Conservation (phyloP, 2,113 vertebrate genomes). For the Thryonomys swinderianus region DNA sequence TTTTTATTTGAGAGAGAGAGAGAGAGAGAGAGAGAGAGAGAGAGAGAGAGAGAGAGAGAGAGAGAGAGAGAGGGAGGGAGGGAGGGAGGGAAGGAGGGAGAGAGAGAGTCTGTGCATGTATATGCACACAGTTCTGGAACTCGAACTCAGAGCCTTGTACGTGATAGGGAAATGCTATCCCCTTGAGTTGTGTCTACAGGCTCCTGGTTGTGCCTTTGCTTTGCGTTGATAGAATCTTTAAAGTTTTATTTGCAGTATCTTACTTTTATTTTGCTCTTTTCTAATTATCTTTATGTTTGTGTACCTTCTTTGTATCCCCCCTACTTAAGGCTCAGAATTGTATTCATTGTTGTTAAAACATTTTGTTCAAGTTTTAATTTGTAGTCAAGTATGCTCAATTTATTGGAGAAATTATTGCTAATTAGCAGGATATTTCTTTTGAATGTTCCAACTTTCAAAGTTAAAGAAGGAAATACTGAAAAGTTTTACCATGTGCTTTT, state of each 20-base stretch:
- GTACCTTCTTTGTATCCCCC: background rate
- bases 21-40: background rate
- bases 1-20: background rate
- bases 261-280: background rate
- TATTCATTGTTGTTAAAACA: constrained; percentile 22
- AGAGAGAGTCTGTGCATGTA: background rate
- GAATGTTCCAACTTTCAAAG: background rate
- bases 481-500: constrained; percentile 37
- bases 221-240: background rate
- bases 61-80: background rate
- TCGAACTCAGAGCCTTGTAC: background rate
- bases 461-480: constrained; percentile 49
- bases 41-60: background rate
- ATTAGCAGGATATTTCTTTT: constrained; percentile 33
- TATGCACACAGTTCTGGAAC: background rate
- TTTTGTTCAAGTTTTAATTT: constrained; percentile 45
- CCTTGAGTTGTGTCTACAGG: no score
- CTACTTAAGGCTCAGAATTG: constrained; percentile 17
- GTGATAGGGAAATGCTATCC: background rate
- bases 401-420: constrained; percentile 36
- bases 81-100: no score
- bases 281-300: background rate
- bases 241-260: background rate
- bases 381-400: background rate
- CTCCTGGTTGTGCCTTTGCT: background rate